Percentiles rank a stretch among this genome's conserved stretches.
These are phyloP conservation scores for Heterotis niloticus DNA, from an alignment of 2,113 vertebrate genomes.

Conservation along the genomic window DNA sequence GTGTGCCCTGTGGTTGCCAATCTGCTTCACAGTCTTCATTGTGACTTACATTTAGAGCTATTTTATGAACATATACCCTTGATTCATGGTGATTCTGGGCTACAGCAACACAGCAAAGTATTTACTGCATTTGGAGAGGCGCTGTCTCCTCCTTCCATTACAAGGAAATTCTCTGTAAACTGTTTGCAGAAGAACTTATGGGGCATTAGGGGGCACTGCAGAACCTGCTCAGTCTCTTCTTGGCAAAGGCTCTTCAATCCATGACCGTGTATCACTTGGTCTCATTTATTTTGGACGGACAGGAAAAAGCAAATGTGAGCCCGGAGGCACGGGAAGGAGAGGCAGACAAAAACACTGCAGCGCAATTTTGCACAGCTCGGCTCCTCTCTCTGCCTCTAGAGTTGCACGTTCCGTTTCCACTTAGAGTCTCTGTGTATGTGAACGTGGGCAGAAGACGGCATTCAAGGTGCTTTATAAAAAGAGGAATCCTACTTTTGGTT, in stretches of 20 bases:
- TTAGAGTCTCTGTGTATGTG: too few species aligned
- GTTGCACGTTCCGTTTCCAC: too few species aligned
- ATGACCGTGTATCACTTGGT: background rate
- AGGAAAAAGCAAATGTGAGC: background rate
- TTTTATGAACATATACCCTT: too few species aligned
- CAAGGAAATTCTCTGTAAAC: background rate
- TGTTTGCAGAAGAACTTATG: background rate
- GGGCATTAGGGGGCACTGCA: background rate
- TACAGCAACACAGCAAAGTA: slow-evolving; percentile 10
- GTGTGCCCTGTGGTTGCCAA: too few species aligned
- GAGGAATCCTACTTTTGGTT: background rate
- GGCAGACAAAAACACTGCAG: too few species aligned
- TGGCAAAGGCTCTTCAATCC: slow-evolving; percentile 6
- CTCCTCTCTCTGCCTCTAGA: too few species aligned
- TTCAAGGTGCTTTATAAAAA: background rate
- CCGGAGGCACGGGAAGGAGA: background rate
- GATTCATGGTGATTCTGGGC: background rate
- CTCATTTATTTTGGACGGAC: background rate
- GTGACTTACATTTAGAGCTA: too few species aligned
- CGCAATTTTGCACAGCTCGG: too few species aligned
- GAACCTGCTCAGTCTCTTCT: background rate
- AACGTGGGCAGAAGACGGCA: too few species aligned
- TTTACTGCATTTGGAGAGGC: background rate
- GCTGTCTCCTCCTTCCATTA: background rate
- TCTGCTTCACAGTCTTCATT: too few species aligned